Percentiles rank a stretch among this genome's conserved stretches.
These are phyloP conservation scores for Oxyscelio sp. DNA, from an alignment of 2,888 invertebrate genomes.

Conservation along the genomic window DNA sequence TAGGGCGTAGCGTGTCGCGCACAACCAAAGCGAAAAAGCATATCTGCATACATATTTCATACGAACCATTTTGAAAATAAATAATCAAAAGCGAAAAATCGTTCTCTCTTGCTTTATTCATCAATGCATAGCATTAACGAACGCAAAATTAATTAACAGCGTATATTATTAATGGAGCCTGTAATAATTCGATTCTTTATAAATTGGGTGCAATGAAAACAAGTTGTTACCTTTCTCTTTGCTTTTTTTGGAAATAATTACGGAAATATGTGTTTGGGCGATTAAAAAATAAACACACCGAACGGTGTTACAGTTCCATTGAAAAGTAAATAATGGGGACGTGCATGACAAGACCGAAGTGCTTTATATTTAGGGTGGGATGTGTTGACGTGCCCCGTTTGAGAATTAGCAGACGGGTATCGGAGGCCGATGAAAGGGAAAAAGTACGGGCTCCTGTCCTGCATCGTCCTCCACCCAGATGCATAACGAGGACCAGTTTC, in stretches of 20 bases:
- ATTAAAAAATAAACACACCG: constrained; percentile 46
- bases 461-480: too few relatives aligned
- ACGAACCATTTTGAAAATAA: constrained; percentile 56
- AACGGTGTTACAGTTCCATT: constrained; percentile 50
- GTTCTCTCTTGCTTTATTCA: constrained; percentile 24
- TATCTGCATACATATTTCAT: constrained; percentile 52
- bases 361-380: constrained; percentile 54
- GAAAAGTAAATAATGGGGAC: constrained; percentile 61
- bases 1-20: too few relatives aligned
- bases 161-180: constrained; percentile 39
- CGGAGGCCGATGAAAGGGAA: constrained; percentile 35
- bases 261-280: background rate
- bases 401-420: constrained; percentile 58
- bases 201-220: too few relatives aligned
- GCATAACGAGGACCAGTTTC: too few relatives aligned
- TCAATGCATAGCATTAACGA: constrained; percentile 36
- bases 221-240: too few relatives aligned
- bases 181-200: constrained; percentile 40
- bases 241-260: background rate
- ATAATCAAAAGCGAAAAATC: constrained; percentile 50
- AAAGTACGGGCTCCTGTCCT: too few relatives aligned
- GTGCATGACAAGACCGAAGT: constrained; percentile 43
- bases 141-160: constrained; percentile 54
- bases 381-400: constrained; percentile 63
- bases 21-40: constrained; percentile 35